Evolutionary conservation across 23 tunicate species (phyloP).

Genomic region (Clavelina lepadiformis): DNA sequence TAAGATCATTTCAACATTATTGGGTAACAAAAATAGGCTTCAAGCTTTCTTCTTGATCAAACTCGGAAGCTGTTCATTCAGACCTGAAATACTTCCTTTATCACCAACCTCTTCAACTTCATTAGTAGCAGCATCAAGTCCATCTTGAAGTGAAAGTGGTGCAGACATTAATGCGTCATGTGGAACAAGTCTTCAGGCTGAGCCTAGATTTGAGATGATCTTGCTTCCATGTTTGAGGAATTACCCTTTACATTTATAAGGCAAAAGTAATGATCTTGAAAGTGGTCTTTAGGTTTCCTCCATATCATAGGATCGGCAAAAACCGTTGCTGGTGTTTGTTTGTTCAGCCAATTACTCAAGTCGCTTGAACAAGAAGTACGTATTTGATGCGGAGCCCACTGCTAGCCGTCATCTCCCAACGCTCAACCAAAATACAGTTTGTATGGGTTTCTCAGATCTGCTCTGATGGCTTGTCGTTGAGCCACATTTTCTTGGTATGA

Average conservation of each 20-base stretch:
- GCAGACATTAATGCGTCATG: constrained; percentile 17
- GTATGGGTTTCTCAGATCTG: constrained; percentile 23
- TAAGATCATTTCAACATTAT: constrained; percentile 7
- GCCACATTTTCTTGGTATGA: too few species aligned
- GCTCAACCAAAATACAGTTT: constrained; percentile 20
- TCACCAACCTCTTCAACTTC: constrained; percentile 21
- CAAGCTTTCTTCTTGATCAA: constrained; percentile 4
- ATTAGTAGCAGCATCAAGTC: constrained; percentile 11
- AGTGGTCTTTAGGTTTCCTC: constrained; percentile 16
- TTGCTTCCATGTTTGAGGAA: constrained; percentile 7
- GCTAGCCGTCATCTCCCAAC: constrained; percentile 13
- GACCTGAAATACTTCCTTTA: constrained; percentile 9
- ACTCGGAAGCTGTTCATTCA: constrained; percentile 11
- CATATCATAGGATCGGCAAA: constrained; percentile 15
- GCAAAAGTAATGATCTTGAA: constrained; percentile 18
- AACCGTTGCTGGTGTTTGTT: constrained; percentile 17
- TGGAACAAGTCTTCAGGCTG: constrained; percentile 31
- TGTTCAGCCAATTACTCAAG: constrained; percentile 27
- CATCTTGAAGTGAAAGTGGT: constrained; percentile 26
- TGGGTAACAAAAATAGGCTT: constrained; percentile 16
- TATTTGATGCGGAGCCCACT: constrained; percentile 25
- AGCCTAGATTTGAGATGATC: constrained; percentile 21
- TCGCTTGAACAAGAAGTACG: constrained; percentile 16
- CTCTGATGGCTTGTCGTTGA: constrained; percentile 14
- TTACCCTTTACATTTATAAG: constrained; percentile 14